A percentile compares a stretch with the other conserved stretches of the same genome.
These are phyloP conservation scores for Neoitamus cyanurus DNA, from an alignment of 2,888 invertebrate genomes.

Conservation along the genomic window DNA sequence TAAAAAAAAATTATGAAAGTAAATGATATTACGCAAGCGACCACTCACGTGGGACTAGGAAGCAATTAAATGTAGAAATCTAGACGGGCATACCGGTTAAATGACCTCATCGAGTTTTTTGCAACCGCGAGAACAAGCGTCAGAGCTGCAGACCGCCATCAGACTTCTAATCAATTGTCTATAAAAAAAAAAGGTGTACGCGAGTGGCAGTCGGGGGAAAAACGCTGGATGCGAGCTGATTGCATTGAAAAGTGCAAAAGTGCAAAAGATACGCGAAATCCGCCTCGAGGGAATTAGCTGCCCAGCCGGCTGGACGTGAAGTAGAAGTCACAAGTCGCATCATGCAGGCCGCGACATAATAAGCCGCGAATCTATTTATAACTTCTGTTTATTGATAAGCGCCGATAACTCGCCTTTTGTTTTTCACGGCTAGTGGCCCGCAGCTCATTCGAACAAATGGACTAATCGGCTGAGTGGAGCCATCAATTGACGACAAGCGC, in stretches of 20 bases:
- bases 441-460: neutral
- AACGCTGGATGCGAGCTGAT: neutral
- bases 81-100: neutral
- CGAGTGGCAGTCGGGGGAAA: neutral
- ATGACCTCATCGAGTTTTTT: neutral
- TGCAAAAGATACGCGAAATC: neutral
- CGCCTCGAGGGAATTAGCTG: neutral
- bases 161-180: neutral
- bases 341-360: constrained; percentile 16
- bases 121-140: neutral
- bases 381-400: constrained; percentile 37
- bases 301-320: neutral
- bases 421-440: neutral
- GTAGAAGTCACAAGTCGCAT: neutral
- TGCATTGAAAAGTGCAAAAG: neutral
- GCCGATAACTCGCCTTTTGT: constrained; percentile 22
- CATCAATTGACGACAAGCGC: constrained; percentile 19
- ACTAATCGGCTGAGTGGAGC: constrained; percentile 2
- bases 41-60: neutral
- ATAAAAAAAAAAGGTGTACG: neutral
- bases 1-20: neutral
- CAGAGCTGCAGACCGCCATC: neutral
- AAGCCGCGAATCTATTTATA: constrained; percentile 31
- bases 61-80: neutral
- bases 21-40: neutral